Conservation (phyloP, 2,888 invertebrate species). For the Amphipyra berbera region DNA sequence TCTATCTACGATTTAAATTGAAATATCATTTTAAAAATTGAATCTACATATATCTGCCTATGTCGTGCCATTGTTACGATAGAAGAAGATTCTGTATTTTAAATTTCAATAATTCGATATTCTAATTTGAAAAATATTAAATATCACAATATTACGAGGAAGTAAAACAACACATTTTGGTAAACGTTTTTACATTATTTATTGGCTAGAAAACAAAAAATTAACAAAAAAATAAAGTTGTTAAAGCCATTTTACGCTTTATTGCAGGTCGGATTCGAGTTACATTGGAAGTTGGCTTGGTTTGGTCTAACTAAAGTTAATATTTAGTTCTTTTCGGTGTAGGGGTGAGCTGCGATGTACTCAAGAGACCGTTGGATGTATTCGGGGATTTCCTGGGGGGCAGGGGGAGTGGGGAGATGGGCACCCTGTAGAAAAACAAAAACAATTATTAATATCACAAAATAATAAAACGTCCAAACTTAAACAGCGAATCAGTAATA, state of each 20-base stretch:
- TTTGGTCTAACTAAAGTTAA: conserved; percentile 35
- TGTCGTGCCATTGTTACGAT: too few species aligned
- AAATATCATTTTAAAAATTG: too few species aligned
- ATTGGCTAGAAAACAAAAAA: conserved; percentile 60
- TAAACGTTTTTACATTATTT: conserved; percentile 61
- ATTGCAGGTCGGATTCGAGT: conserved; percentile 17
- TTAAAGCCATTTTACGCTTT: conserved; percentile 61
- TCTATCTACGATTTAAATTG: too few species aligned
- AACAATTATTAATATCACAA: conserved; percentile 3
- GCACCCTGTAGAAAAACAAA: conserved; percentile 66
- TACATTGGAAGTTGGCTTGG: conserved; percentile 26
- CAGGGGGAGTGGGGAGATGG: conserved; percentile 74
- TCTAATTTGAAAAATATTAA: too few species aligned
- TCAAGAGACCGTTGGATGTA: conserved; percentile 81
- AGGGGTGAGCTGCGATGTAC: conserved; percentile 85
- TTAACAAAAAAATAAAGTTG: conserved; percentile 52
- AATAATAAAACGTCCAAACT: not conserved
- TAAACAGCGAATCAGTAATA: not conserved
- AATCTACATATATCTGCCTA: too few species aligned
- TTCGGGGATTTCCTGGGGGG: conserved; percentile 83
- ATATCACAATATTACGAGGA: not conserved
- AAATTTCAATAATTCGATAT: too few species aligned
- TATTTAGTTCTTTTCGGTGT: conserved; percentile 61
- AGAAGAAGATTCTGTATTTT: too few species aligned
- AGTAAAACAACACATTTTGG: conserved; percentile 35